Percentiles rank a stretch among this genome's conserved stretches.
Conservation (phyloP, 1,140 invertebrate species). For the Calosoma granatense region DNA sequence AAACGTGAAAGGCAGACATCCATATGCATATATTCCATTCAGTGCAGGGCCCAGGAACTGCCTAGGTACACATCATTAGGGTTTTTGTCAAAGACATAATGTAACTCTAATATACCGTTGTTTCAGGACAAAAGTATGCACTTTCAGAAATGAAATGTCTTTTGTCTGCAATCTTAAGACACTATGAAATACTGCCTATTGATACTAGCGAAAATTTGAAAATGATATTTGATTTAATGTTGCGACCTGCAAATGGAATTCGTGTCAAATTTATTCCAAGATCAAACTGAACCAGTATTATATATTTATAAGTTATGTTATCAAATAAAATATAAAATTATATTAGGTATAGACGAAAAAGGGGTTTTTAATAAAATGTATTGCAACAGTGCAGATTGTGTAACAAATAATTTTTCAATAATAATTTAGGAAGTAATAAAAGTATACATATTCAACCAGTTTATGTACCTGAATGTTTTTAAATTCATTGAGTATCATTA, state of each 20-base stretch:
- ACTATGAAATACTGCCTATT: slow-evolving; percentile 25
- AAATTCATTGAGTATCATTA: too few species aligned
- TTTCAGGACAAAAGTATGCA: slow-evolving; percentile 38
- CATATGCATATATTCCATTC: background rate
- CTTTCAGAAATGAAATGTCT: slow-evolving; percentile 37
- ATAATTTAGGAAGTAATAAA: too few species aligned
- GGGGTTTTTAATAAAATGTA: background rate
- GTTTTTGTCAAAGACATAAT: too few species aligned
- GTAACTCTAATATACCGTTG: too few species aligned
- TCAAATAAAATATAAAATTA: background rate
- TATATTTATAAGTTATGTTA: background rate
- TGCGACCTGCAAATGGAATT: background rate
- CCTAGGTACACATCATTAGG: too few species aligned
- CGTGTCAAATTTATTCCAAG: background rate
- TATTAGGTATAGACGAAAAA: background rate
- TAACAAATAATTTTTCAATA: too few species aligned
- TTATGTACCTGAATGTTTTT: too few species aligned
- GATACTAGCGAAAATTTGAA: background rate
- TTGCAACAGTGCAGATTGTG: background rate
- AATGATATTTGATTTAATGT: background rate
- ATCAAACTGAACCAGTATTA: background rate
- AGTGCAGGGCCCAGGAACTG: background rate
- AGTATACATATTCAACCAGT: too few species aligned
- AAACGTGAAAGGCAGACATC: background rate
- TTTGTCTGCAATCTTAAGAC: slow-evolving; percentile 31